Evolutionary conservation across 2,797 vertebrate genomes (phyloP), one percentile per base, ranked within the genome.

Genomic region (Leucoraja ocellata): DNA sequence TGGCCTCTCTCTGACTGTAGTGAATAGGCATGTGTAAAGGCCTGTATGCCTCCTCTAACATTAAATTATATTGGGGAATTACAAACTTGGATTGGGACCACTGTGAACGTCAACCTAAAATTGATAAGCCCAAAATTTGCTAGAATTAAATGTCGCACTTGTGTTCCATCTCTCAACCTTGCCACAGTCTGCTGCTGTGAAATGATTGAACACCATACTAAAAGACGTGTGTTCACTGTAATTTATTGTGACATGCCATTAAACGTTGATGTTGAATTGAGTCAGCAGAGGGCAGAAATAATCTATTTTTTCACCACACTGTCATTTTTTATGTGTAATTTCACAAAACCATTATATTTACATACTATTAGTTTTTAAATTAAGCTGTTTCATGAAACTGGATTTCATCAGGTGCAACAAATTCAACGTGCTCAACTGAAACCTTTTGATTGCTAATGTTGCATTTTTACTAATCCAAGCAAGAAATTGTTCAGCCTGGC

Each of bases 321-420:
- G 90, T 92, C 39, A 73, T 5, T 13, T 76, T 92, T 92, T 28
- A 76, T 76, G 73, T 58, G 54, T 76, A 28, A 76, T 76, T 74
- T 92, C 68, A 76, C 25, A 65, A 91, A 71, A 74, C 25, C 65
- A 76, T 92, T 54, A 91, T 73, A 92, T 92, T 76, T 73, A 92
- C 71, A 58, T 76, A 28, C 73, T 74, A 92, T 76, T 25, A 58
- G 28, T 58, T 92, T 92, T 54, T 32, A 76, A 92, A 76, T 92
- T 54, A 92, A 92, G 25, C 71, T 74, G 61, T 88, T n/a, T 54
- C 32, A 76, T 76, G 90, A 28, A 92, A 92, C 36, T n/a, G 2
- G 13, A 39, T 91, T 73, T 32, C 32, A 39, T 91, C 11, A 54
- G 23, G 1, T 11, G 76, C 21, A 13, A 7, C 18, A 91, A 54